Conservation (phyloP, 92 coral and sea anemone genomes). For the Meandrina meandrites region DNA sequence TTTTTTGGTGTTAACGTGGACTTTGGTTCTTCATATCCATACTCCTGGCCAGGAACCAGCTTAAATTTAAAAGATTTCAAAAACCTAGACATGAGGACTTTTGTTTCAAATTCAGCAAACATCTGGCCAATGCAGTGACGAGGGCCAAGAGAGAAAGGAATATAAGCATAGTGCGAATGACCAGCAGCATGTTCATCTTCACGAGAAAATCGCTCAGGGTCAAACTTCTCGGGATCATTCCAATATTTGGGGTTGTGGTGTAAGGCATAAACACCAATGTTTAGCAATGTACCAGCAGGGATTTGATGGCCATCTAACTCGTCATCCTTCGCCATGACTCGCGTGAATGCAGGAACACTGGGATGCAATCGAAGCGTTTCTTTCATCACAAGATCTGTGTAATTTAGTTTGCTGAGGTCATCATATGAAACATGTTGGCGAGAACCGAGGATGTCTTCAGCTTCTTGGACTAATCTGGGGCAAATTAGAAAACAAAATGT, state of each 20-base stretch:
- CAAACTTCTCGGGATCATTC: slow-evolving; percentile 74
- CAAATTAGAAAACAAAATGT: neutral
- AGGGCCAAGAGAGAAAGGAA: slow-evolving; percentile 86
- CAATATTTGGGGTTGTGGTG: slow-evolving; percentile 67
- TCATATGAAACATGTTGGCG: slow-evolving; percentile 50
- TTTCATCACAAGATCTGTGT: slow-evolving; percentile 60
- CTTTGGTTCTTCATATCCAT: slow-evolving; percentile 69
- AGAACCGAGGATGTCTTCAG: slow-evolving; percentile 53
- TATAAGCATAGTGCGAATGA: slow-evolving; percentile 62
- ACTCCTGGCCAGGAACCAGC: slow-evolving; percentile 74
- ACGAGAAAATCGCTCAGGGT: slow-evolving; percentile 68
- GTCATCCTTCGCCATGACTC: slow-evolving; percentile 50
- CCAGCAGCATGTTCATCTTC: slow-evolving; percentile 16
- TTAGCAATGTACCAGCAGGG: slow-evolving; percentile 68
- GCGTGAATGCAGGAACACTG: slow-evolving; percentile 57
- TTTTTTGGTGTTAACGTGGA: slow-evolving; percentile 73
- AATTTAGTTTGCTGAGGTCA: slow-evolving; percentile 60
- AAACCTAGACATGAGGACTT: slow-evolving; percentile 73
- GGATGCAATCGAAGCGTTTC: slow-evolving; percentile 91
- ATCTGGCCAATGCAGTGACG: slow-evolving; percentile 82
- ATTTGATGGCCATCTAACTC: slow-evolving; percentile 59
- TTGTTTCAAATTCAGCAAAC: slow-evolving; percentile 80
- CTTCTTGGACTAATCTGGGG: slow-evolving; percentile 68
- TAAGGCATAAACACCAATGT: slow-evolving; percentile 57
- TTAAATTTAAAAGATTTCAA: slow-evolving; percentile 70